A percentile compares a stretch with the other conserved stretches of the same genome.
Evolutionary conservation across 2,113 vertebrate genomes (phyloP).

Genomic region (Myrmecophaga tridactyla): DNA sequence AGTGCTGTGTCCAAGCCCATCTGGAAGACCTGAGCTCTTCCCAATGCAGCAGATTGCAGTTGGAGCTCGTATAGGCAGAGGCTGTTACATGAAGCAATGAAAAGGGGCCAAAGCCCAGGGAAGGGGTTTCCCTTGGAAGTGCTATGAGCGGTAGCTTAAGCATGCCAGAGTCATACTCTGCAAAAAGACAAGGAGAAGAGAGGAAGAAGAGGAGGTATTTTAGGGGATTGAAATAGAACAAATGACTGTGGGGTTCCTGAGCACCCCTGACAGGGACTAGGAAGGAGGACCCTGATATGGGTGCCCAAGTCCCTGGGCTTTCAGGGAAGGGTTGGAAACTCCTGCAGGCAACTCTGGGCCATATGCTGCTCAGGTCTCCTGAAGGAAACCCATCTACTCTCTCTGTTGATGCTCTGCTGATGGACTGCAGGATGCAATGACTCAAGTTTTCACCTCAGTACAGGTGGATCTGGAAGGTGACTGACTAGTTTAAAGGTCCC

Average conservation of each 20-base stretch:
- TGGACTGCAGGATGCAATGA: fast-evolving
- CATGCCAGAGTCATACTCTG: background rate
- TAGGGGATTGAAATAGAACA: background rate
- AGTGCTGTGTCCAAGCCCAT: fast-evolving
- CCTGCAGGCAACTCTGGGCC: background rate
- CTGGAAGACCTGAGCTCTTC: background rate
- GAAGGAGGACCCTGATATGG: background rate
- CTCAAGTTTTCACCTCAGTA: background rate
- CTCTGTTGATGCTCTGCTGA: too few species aligned
- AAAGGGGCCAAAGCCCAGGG: background rate
- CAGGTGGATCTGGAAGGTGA: too few species aligned
- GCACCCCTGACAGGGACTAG: background rate
- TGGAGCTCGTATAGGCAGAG: background rate
- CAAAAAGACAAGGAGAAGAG: background rate
- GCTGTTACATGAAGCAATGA: fast-evolving
- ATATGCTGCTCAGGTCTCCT: too few species aligned
- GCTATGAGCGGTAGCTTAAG: fast-evolving
- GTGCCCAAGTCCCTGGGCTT: background rate
- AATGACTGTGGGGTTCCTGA: background rate
- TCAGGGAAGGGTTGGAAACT: background rate
- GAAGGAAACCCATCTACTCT: too few species aligned
- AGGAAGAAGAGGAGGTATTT: background rate
- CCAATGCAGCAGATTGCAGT: fast-evolving
- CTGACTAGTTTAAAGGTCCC: background rate
- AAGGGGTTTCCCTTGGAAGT: background rate